Evolutionary conservation across 2,888 invertebrate genomes (phyloP).

Genomic region (Cyrtodaria siliqua): DNA sequence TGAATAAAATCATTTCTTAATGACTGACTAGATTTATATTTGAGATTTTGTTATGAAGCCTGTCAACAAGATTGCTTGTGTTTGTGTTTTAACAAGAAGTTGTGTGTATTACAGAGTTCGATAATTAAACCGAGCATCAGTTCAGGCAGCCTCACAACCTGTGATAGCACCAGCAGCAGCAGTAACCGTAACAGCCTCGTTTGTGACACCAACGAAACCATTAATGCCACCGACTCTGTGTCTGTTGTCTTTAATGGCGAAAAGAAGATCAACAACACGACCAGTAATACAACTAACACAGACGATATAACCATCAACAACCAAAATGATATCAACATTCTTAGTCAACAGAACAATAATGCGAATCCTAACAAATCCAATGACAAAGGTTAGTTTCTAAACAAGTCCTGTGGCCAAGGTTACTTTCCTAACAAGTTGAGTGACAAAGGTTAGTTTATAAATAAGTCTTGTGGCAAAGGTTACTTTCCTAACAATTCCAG

Average conservation of each 20-base stretch:
- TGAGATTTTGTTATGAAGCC: too few relatives aligned
- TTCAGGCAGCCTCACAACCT: slow-evolving; percentile 64
- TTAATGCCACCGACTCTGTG: slow-evolving; percentile 4
- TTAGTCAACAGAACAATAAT: slow-evolving; percentile 64
- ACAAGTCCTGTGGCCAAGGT: too few relatives aligned
- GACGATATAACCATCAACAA: slow-evolving; percentile 59
- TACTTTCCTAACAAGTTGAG: too few relatives aligned
- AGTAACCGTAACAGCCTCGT: slow-evolving; percentile 48
- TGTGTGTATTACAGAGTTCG: slow-evolving; percentile 21
- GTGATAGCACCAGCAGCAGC: slow-evolving; percentile 64
- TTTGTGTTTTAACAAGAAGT: too few relatives aligned
- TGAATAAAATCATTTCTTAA: too few relatives aligned
- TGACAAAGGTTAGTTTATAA: too few relatives aligned
- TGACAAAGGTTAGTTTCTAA: slow-evolving; percentile 61
- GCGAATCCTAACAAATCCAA: slow-evolving; percentile 56
- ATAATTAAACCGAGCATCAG: slow-evolving; percentile 70
- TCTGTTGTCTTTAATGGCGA: slow-evolving; percentile 3
- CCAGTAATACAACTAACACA: slow-evolving; percentile 9
- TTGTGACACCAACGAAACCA: slow-evolving; percentile 33
- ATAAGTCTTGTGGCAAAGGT: too few relatives aligned
- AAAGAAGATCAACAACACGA: slow-evolving; percentile 6
- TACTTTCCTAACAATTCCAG: too few relatives aligned
- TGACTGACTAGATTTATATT: too few relatives aligned
- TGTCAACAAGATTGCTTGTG: too few relatives aligned
- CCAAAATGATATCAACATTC: slow-evolving; percentile 61